Percentiles rank a stretch among this genome's conserved stretches.
Evolutionary conservation across 2,797 vertebrate genomes (phyloP).

Genomic region (Rhabdophis nuchalis): DNA sequence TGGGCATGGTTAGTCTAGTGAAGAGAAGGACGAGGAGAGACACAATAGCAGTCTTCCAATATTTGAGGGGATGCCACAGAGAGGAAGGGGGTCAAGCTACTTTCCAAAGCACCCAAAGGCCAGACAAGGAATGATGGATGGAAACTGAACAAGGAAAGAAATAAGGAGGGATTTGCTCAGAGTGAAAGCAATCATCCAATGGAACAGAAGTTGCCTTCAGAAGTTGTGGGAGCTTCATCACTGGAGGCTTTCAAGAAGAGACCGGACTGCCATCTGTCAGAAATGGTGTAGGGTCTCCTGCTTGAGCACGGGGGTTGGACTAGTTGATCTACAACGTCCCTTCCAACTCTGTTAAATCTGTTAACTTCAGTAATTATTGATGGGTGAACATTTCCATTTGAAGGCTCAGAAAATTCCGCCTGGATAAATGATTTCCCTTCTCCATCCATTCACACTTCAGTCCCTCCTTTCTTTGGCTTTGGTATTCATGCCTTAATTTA

Average conservation of each 20-base stretch:
- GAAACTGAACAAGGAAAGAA: neutral
- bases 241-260: neutral
- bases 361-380: slow-evolving; percentile 26
- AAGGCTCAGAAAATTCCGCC: slow-evolving; percentile 11
- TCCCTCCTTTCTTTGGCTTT: slow-evolving; percentile 51
- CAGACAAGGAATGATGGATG: neutral
- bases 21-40: too few species aligned
- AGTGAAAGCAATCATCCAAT: neutral
- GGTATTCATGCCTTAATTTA: slow-evolving; percentile 63
- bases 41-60: neutral
- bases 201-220: neutral
- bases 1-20: too few species aligned
- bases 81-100: rapidly evolving
- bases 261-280: neutral
- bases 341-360: too few species aligned
- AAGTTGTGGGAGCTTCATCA: neutral
- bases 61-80: neutral
- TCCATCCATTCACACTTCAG: slow-evolving; percentile 60
- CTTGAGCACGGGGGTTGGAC: too few species aligned
- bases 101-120: neutral
- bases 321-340: too few species aligned
- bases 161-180: neutral
- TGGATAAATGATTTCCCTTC: slow-evolving; percentile 46
- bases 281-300: neutral
- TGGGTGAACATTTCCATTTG: neutral